Percentiles rank a stretch among this genome's conserved stretches.
These are phyloP conservation scores for Morus bassanus DNA, from an alignment of 2,797 vertebrate species.

Conservation along the genomic window DNA sequence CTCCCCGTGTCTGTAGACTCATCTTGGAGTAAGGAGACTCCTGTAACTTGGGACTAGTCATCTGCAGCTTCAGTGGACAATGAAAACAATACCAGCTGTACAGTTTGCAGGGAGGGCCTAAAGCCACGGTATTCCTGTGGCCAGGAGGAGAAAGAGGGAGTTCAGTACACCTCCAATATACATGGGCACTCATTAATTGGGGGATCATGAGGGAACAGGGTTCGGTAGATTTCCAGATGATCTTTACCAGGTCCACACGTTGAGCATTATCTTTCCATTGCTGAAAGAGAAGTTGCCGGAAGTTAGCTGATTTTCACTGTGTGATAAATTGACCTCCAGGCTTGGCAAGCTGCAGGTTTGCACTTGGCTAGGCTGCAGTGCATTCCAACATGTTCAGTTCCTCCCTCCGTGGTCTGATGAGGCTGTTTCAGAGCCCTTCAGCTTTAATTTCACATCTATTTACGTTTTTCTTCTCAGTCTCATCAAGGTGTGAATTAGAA, in stretches of 20 bases:
- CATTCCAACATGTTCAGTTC: not conserved
- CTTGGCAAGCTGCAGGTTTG: not conserved
- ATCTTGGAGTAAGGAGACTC: not conserved
- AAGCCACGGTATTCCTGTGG: not conserved
- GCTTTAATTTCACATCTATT: not conserved
- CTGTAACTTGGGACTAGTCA: not conserved
- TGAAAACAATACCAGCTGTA: not conserved
- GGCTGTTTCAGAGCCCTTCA: not conserved
- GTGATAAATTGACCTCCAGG: not conserved
- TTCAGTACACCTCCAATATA: not conserved
- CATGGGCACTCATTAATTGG: not conserved
- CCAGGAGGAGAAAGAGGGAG: not conserved
- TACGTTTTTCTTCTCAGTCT: not conserved
- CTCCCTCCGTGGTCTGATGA: not conserved
- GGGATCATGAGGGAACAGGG: not conserved
- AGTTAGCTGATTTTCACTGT: not conserved
- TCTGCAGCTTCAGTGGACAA: not conserved
- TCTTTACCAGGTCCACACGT: accelerated
- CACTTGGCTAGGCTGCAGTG: not conserved
- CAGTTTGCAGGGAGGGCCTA: not conserved
- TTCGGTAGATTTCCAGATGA: not conserved
- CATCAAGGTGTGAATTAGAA: not conserved
- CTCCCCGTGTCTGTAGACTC: not conserved
- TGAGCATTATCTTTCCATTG: not conserved
- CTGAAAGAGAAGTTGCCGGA: not conserved